Evolutionary conservation across 2,113 vertebrate genomes (phyloP).

Genomic region (Siniperca chuatsi): DNA sequence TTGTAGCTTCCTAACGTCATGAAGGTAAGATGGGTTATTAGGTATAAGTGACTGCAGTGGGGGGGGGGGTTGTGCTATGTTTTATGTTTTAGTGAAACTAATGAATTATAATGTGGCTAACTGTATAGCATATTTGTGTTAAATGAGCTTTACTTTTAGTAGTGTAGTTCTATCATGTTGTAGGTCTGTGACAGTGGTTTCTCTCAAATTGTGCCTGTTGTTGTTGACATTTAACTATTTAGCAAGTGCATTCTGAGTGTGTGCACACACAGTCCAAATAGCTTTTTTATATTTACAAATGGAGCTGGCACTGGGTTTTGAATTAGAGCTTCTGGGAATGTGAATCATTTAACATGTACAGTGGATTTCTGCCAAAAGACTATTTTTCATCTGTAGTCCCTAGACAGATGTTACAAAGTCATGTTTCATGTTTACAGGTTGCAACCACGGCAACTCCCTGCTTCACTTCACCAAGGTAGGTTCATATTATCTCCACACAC

Average conservation of each 20-base stretch:
- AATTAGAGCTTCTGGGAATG: background rate
- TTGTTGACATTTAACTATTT: background rate
- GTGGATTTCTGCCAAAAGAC: background rate
- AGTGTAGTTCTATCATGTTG: background rate
- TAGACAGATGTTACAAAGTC: background rate
- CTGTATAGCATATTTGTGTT: background rate
- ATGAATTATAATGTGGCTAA: background rate
- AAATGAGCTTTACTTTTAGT: background rate
- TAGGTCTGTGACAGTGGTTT: background rate
- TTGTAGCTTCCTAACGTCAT: background rate
- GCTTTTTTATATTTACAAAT: background rate
- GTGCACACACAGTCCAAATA: background rate
- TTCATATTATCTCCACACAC: background rate
- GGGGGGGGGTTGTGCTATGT: background rate
- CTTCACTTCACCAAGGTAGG: background rate
- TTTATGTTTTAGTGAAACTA: background rate
- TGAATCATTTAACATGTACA: background rate
- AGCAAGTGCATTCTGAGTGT: too few relatives aligned
- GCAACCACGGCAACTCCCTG: too few relatives aligned
- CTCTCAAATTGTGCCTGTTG: background rate
- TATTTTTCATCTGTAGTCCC: background rate
- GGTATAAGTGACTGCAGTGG: background rate
- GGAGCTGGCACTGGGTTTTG: background rate
- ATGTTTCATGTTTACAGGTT: background rate
- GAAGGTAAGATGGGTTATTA: background rate